Base-by-base conservation (phyloP, 2,797 vertebrate genomes). In the Mormyrops attenuatus region DNA sequence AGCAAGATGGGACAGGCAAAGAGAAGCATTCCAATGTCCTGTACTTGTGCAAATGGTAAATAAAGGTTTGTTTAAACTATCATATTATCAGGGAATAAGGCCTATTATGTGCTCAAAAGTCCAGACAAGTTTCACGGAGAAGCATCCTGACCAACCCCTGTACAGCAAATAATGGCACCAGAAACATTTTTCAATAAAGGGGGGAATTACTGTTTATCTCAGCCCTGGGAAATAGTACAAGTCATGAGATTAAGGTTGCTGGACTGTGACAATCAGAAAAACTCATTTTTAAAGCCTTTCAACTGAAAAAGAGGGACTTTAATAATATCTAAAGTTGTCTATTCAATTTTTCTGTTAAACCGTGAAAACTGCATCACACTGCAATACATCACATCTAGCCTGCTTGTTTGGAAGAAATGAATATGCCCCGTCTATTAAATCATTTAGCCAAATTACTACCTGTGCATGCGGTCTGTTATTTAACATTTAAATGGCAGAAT, bases 161-260 rank as follows among this genome's bases (percentile, higher is more conserved):
- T 66, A 66, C 17, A 60, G 57, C 57, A 88, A 38, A 88, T 88
- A 63, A 88, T 88, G 87, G n/a, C 1, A 6, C 26, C 85, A 34
- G 50, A 50, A 55, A 87, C 52, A 87, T 88, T 66, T 26, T 88
- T 44, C 55, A 88, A 26, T 88, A 57, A n/a, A 7, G 22, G 30
- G 3, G 17, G 41, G 34, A 41, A 88, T 44, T 22, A 88, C 57
- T 88, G 87, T 66, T 88, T 41, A 88, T 88, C 57, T 66, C 53
- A 66, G 9, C n/a, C n/a, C 20, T n/a, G 87, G 87, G 5, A 41
- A 88, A 44, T 22, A 47, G 41, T 3, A 0, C 3, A 4, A 88
- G 50, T 87, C 22, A 55, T 38, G 26, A 63, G 34, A 88, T 49
- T 63, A 88, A 63, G 38, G 47, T 41, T 38, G 57, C 13, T 34